Percentiles rank a stretch among this genome's conserved stretches.
Conservation (phyloP, 2,113 vertebrate genomes). For the Corydoras sp. region DNA sequence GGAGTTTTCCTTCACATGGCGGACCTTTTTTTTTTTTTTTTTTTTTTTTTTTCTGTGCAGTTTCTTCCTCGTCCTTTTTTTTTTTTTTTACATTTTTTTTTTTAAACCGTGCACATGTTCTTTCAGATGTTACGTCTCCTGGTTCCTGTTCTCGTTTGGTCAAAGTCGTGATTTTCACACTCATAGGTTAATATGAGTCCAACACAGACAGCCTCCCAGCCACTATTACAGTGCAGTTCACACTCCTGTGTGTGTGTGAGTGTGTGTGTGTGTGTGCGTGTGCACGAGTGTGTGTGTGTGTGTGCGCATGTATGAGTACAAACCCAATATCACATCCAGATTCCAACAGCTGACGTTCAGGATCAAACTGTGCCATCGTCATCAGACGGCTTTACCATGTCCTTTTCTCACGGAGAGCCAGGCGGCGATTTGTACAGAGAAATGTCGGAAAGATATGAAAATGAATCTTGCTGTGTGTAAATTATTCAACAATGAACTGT, state of each 20-base stretch:
- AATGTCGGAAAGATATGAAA: slow-evolving; percentile 76
- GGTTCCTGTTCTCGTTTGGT: no score
- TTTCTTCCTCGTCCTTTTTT: no score
- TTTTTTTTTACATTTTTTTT: no score
- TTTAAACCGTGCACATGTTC: no score
- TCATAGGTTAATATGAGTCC: background rate
- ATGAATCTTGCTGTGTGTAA: slow-evolving; percentile 86
- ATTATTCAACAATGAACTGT: slow-evolving; percentile 94
- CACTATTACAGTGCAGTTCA: slow-evolving; percentile 14
- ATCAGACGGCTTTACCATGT: slow-evolving; percentile 79
- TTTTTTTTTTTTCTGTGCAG: no score
- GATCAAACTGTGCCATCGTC: slow-evolving; percentile 75
- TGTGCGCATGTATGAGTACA: slow-evolving; percentile 49
- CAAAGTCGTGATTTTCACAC: no score
- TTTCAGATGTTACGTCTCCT: no score
- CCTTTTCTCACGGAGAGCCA: slow-evolving; percentile 81
- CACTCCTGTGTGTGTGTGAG: background rate
- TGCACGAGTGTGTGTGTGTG: slow-evolving; percentile 39
- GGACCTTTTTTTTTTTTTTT: no score
- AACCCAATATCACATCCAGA: slow-evolving; percentile 19
- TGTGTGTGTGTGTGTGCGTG: slow-evolving; percentile 32
- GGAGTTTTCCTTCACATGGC: no score
- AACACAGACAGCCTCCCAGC: slow-evolving; percentile 22
- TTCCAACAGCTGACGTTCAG: slow-evolving; percentile 47
- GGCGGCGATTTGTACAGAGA: slow-evolving; percentile 82